These are phyloP conservation scores for Labeo calbasu DNA, from an alignment of 2,797 vertebrate species.

Conservation along the genomic window DNA sequence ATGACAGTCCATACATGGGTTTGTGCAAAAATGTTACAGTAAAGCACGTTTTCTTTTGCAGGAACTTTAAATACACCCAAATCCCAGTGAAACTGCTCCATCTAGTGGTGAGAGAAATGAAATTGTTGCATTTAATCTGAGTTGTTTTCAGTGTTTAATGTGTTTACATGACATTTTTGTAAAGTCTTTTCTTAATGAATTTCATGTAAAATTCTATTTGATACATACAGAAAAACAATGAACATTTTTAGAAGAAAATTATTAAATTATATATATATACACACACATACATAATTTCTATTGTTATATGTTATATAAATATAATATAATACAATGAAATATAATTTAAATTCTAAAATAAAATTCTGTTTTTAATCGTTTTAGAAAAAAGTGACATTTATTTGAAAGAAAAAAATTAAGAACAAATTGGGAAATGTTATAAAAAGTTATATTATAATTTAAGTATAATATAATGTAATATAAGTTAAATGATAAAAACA, in stretches of 20 bases:
- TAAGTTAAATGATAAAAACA: too few relatives aligned
- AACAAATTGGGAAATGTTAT: too few relatives aligned
- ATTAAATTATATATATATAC: background rate
- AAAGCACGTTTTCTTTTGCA: background rate
- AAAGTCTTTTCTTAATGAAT: background rate
- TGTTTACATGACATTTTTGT: background rate
- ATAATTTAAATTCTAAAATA: too few relatives aligned
- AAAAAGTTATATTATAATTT: too few relatives aligned
- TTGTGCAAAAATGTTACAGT: background rate
- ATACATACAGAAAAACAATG: background rate
- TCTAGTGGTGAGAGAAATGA: conserved; percentile 22
- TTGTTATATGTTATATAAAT: background rate
- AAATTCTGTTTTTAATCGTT: too few relatives aligned
- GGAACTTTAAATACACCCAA: background rate
- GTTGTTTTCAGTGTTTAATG: background rate
- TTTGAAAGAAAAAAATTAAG: too few relatives aligned
- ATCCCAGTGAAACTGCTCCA: conserved; percentile 26
- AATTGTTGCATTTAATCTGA: background rate
- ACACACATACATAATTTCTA: too few relatives aligned
- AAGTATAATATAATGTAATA: too few relatives aligned
- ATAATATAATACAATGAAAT: background rate
- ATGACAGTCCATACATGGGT: background rate
- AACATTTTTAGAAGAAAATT: background rate
- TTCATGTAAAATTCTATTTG: background rate
- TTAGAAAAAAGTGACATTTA: too few relatives aligned